Evolutionary conservation across 2,113 vertebrate species (phyloP).

Genomic region (Dascyllus trimaculatus): DNA sequence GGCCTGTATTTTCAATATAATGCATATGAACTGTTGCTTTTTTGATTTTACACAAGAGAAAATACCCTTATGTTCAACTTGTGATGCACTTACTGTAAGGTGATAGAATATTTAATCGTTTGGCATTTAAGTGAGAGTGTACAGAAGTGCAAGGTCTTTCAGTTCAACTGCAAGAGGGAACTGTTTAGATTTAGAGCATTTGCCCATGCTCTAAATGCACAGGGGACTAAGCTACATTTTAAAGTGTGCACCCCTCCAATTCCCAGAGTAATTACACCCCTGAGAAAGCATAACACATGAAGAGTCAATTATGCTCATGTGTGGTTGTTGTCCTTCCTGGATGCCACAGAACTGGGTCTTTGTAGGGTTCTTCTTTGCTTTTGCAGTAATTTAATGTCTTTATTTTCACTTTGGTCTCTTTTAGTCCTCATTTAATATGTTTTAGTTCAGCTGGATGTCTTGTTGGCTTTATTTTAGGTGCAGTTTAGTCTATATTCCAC

Average conservation of each 20-base stretch:
- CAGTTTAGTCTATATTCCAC: too few relatives aligned
- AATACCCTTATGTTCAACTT: too few relatives aligned
- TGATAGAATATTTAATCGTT: too few relatives aligned
- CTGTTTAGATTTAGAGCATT: neutral
- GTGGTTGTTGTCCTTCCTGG: neutral
- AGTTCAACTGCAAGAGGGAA: neutral
- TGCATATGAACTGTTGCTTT: too few relatives aligned
- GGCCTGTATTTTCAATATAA: too few relatives aligned
- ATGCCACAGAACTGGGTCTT: neutral
- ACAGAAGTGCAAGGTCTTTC: neutral
- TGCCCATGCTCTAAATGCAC: neutral
- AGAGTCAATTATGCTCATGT: neutral
- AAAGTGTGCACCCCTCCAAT: neutral
- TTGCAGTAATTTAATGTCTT: neutral
- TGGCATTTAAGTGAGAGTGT: too few relatives aligned
- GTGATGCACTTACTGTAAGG: too few relatives aligned
- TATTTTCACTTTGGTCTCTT: too few relatives aligned
- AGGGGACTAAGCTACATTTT: neutral
- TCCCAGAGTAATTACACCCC: slow-evolving; percentile 8
- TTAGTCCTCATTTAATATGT: too few relatives aligned
- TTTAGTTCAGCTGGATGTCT: too few relatives aligned
- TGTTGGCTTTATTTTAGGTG: too few relatives aligned
- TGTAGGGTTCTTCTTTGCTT: neutral
- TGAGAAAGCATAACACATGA: neutral
- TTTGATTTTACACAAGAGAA: too few relatives aligned